These are phyloP conservation scores for Erebia aethiops DNA, from an alignment of 2,888 invertebrate species.

Conservation along the genomic window DNA sequence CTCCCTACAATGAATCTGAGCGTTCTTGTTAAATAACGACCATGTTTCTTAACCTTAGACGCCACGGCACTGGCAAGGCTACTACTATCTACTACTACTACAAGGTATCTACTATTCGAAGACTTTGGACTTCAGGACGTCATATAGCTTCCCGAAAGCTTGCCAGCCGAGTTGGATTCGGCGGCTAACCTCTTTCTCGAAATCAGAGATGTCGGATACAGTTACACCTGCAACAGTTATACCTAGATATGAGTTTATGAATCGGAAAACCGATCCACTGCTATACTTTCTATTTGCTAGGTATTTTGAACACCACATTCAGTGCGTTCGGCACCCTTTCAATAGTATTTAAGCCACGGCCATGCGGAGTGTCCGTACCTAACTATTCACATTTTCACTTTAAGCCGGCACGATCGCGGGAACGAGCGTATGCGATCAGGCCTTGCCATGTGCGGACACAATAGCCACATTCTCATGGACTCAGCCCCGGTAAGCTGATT, in stretches of 20 bases:
- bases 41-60: too few relatives aligned
- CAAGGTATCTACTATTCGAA: too few relatives aligned
- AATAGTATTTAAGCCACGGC: slow-evolving; percentile 45
- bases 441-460: slow-evolving; percentile 75
- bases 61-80: too few relatives aligned
- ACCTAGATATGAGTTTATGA: neutral
- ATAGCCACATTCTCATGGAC: slow-evolving; percentile 82
- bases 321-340: slow-evolving; percentile 38
- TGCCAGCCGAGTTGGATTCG: too few relatives aligned
- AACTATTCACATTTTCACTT: slow-evolving; percentile 51
- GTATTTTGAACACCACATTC: slow-evolving; percentile 20
- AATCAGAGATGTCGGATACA: too few relatives aligned
- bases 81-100: too few relatives aligned
- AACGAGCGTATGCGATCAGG: slow-evolving; percentile 70
- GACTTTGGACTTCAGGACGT: too few relatives aligned
- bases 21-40: too few relatives aligned
- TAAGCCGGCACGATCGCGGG: slow-evolving; percentile 54
- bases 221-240: too few relatives aligned
- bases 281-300: neutral
- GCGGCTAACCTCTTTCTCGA: too few relatives aligned
- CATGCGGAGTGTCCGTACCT: slow-evolving; percentile 48
- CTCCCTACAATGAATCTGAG: too few relatives aligned
- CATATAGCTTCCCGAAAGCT: too few relatives aligned
- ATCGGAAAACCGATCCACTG: neutral
- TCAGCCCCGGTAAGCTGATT: slow-evolving; percentile 81